Evolutionary conservation across 2,797 vertebrate genomes (phyloP), one percentile per base, ranked within the genome.

Genomic region (Etheostoma perlongum): DNA sequence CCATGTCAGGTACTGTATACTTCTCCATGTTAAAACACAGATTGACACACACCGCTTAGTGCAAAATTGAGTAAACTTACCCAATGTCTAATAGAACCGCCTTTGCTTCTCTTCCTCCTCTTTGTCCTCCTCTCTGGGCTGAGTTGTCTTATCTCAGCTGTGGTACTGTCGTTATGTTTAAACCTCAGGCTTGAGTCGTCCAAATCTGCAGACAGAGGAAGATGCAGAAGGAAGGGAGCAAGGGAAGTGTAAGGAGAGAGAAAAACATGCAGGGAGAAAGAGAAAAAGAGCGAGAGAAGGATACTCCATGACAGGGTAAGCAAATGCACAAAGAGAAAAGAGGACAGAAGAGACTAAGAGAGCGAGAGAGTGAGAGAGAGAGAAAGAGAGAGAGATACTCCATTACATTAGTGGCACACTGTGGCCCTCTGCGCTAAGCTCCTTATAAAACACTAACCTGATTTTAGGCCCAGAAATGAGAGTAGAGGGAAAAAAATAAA

Each of bases 391-490:
- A 85, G 86, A 86, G 71, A 88, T 84, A 91, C 83, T 86, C 92
- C 83, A 92, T 93, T 94, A 93, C 93, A 94, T 94, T 94, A 92
- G 91, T 90, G 90, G 91, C 90, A 91, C 93, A 92, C 92, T 91
- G 88, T 93, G 93, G 90, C 92, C 92, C 87, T 92, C 86, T 94
- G 85, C 85, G 88, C 85, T 95, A 95, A 95, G 93, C 95, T 94
- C 86, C 94, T 95, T 95, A 95, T 93, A 91, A 95, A 94, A 94
- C 88, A 81, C 89, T 94, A 93, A 95, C 94, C 93, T 94, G 95
- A 94, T 95, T 94, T 94, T 93, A 90, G 92, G 91, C 89, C 85
- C 88, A 94, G 92, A 94, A 94, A 94, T 88, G 86, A 95, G 91
- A 93, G 86, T 86, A 91, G 84, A 92, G 85, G 76, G 83, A 76